Evolutionary conservation across 2,113 vertebrate species (phyloP).

Genomic region (Micromys minutus): DNA sequence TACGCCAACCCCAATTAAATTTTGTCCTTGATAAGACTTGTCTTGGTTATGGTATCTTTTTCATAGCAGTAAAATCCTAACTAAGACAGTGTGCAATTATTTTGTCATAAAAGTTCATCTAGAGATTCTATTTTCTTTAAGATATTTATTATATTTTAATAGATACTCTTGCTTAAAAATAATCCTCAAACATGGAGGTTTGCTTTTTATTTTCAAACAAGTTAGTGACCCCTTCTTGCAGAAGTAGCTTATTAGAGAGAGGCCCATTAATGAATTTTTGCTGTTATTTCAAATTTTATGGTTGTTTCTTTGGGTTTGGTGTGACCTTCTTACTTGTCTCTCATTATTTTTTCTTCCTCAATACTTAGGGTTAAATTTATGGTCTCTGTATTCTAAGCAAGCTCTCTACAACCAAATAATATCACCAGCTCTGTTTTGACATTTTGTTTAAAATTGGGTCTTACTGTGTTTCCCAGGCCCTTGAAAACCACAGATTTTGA

Average conservation of each 20-base stretch:
- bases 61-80: too few species aligned
- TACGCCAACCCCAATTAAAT: too few species aligned
- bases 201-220: not conserved
- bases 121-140: not conserved
- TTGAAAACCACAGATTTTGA: not conserved
- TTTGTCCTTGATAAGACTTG: too few species aligned
- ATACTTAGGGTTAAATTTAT: not conserved
- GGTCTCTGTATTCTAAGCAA: not conserved
- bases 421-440: too few species aligned
- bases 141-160: not conserved
- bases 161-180: not conserved
- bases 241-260: not conserved
- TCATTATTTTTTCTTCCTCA: too few species aligned
- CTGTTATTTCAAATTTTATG: too few species aligned
- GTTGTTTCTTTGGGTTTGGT: not conserved
- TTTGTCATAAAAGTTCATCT: slow-evolving; percentile 54
- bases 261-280: not conserved
- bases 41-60: too few species aligned
- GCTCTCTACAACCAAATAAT: not conserved
- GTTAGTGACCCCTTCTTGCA: not conserved
- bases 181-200: not conserved
- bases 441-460: not conserved
- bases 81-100: too few species aligned
- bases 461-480: not conserved
- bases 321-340: not conserved